Percentiles rank a stretch among this genome's conserved stretches.
These are phyloP conservation scores for Heterodera filipjevi DNA, from an alignment of 2,888 invertebrate species.

Conservation along the genomic window DNA sequence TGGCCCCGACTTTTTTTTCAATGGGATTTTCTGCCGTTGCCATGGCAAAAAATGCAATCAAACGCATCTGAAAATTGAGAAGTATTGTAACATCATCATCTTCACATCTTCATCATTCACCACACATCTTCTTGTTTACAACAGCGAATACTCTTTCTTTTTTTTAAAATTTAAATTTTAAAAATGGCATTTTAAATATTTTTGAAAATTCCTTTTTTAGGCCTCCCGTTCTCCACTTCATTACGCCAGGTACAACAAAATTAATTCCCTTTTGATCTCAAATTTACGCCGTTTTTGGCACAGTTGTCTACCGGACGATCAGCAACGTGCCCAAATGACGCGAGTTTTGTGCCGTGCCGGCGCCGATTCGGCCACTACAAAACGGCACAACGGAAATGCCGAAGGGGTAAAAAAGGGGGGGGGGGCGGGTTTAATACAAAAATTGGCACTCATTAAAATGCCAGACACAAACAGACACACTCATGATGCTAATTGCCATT, in stretches of 20 bases:
- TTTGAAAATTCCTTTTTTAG: constrained; percentile 30
- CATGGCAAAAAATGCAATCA: neutral
- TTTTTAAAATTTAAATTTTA: no score
- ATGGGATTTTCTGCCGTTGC: neutral
- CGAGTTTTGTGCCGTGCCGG: constrained; percentile 43
- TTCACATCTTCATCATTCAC: no score
- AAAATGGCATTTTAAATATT: neutral
- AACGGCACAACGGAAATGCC: neutral
- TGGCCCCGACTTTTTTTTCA: neutral
- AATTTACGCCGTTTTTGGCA: neutral
- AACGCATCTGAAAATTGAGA: no score
- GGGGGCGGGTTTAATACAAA: no score
- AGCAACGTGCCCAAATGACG: constrained; percentile 40
- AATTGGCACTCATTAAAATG: neutral
- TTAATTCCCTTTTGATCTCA: neutral
- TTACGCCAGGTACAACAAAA: constrained; percentile 41
- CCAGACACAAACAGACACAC: neutral
- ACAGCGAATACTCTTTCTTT: no score
- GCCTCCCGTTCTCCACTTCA: constrained; percentile 37
- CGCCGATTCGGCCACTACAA: constrained; percentile 32
- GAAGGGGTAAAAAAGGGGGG: constrained; percentile 8
- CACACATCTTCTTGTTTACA: no score
- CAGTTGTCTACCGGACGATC: constrained; percentile 35
- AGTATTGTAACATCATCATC: no score
- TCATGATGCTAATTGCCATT: no score